Conservation (phyloP, 2,888 invertebrate genomes). For the Ecliptopera silaceata region DNA sequence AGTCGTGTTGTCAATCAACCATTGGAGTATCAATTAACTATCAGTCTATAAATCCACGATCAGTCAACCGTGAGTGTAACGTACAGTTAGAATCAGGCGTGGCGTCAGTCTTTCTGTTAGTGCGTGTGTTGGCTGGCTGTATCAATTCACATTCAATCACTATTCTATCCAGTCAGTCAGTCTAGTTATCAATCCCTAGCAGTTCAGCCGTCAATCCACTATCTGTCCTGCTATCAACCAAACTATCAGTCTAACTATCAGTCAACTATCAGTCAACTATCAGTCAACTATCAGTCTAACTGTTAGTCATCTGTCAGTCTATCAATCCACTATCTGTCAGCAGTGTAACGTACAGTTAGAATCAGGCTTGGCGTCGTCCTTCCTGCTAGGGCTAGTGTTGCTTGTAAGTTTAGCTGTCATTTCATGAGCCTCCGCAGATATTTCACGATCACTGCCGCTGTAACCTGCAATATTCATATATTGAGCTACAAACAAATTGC, state of each 20-base stretch:
- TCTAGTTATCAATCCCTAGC: no score
- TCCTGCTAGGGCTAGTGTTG: slow-evolving; percentile 52
- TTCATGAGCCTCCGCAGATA: slow-evolving; percentile 74
- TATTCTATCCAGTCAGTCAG: no score
- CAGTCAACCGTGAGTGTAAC: background rate
- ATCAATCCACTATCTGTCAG: no score
- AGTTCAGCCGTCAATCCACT: no score
- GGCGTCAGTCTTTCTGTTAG: slow-evolving; percentile 54
- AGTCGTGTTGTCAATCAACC: no score
- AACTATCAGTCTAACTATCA: no score
- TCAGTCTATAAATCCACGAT: no score
- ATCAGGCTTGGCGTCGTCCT: slow-evolving; percentile 47
- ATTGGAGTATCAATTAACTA: background rate
- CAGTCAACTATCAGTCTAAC: background rate
- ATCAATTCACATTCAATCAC: no score
- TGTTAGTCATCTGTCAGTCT: background rate
- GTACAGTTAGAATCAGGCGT: slow-evolving; percentile 19
- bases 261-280: no score
- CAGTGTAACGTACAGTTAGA: slow-evolving; percentile 7
- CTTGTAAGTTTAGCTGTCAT: slow-evolving; percentile 74
- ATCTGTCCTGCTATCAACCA: no score
- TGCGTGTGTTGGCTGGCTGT: slow-evolving; percentile 51
- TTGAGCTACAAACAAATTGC: no score
- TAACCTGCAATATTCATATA: slow-evolving; percentile 64
- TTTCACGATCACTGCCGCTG: slow-evolving; percentile 79